Conservation (phyloP, 2,797 vertebrate species). For the Tadarida brasiliensis region DNA sequence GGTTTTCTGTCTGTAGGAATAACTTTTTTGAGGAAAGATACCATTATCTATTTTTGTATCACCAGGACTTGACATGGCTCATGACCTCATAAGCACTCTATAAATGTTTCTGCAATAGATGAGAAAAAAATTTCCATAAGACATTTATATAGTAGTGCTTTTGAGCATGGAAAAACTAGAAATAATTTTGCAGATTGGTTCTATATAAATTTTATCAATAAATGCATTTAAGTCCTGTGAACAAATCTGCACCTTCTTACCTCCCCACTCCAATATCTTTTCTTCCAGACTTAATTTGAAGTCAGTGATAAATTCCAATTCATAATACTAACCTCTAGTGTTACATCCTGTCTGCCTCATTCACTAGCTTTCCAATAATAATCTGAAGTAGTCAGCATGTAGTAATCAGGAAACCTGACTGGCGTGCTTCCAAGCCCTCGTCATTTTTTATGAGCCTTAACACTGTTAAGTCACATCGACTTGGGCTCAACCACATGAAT, state of each 20-base stretch:
- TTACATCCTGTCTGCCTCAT: slow-evolving; percentile 61
- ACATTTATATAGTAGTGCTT: neutral
- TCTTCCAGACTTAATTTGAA: slow-evolving; percentile 52
- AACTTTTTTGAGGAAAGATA: slow-evolving; percentile 1
- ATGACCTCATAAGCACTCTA: neutral
- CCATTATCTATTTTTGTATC: neutral
- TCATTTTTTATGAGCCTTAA: slow-evolving; percentile 59
- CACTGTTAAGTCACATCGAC: slow-evolving; percentile 36
- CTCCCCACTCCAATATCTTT: slow-evolving; percentile 45
- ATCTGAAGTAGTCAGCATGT: neutral
- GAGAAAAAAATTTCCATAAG: neutral
- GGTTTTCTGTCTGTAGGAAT: neutral
- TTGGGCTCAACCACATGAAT: slow-evolving; percentile 43
- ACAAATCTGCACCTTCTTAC: neutral
- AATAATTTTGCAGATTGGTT: neutral
- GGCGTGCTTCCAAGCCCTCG: slow-evolving; percentile 32
- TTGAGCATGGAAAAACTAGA: slow-evolving; percentile 7
- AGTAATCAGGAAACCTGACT: slow-evolving; percentile 63
- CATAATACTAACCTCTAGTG: slow-evolving; percentile 65
- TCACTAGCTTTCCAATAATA: slow-evolving; percentile 45
- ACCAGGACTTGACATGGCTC: neutral
- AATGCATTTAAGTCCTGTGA: neutral
- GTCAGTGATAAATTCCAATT: slow-evolving; percentile 63
- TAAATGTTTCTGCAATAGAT: neutral
- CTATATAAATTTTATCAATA: neutral